Percentiles rank a stretch among this genome's conserved stretches.
phyloP scores from a whole-genome alignment of 2,888 invertebrate genomes.

The Nezara viridula region DNA sequence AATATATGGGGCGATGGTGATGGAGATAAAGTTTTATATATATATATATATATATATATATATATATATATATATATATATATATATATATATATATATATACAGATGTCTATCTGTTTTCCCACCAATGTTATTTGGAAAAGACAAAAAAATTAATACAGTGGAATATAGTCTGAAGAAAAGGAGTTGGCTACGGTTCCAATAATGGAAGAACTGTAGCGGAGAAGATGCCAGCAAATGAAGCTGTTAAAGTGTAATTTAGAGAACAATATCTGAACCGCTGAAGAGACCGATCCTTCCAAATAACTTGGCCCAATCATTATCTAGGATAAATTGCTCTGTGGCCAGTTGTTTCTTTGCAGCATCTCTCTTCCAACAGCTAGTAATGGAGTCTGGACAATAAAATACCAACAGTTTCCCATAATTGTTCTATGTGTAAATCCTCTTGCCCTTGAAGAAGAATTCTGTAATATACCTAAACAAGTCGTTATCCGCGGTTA shows the following conservation, averaged over 20 bases:
- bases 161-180: background rate
- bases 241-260: constrained; percentile 38
- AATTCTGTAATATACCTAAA: background rate
- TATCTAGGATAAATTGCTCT: constrained; percentile 25
- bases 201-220: background rate
- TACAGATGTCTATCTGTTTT: no score
- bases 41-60: no score
- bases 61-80: no score
- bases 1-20: no score
- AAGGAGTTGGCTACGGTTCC: background rate
- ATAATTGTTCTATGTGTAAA: background rate
- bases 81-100: no score
- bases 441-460: background rate
- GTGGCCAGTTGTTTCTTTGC: background rate
- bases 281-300: background rate
- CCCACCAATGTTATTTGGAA: no score
- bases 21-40: no score
- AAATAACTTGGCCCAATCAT: background rate
- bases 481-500: background rate
- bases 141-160: no score
- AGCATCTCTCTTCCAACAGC: background rate
- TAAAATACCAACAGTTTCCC: background rate
- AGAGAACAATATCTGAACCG: constrained; percentile 18
- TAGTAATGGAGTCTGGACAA: background rate
- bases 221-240: background rate